A percentile compares a stretch with the other conserved stretches of the same genome.
Evolutionary conservation across 35 echinoderm and acorn worm species (phyloP).

Genomic region (Apostichopus californicus): DNA sequence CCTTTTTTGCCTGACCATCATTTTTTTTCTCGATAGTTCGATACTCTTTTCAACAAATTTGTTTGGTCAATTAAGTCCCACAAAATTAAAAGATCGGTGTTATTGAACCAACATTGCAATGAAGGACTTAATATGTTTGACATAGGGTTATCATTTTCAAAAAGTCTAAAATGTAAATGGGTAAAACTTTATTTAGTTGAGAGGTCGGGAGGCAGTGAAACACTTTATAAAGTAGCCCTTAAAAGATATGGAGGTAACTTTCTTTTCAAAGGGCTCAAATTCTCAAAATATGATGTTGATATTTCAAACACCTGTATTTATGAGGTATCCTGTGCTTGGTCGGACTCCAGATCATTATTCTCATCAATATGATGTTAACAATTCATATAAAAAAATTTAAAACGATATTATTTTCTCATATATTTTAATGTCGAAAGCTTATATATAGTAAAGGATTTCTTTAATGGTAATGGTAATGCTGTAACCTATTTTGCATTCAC

Average conservation of each 20-base stretch:
- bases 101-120: background rate
- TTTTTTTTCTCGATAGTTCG: background rate
- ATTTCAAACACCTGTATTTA: background rate
- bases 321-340: background rate
- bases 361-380: background rate
- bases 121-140: background rate
- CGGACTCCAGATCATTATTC: background rate
- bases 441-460: background rate
- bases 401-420: background rate
- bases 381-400: background rate
- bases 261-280: background rate
- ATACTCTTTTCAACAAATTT: background rate
- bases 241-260: background rate
- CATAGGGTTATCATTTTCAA: background rate
- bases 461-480: background rate
- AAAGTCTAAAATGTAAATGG: constrained; percentile 7
- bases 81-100: background rate
- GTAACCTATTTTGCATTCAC: background rate
- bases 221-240: background rate
- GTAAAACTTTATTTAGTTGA: constrained; percentile 8
- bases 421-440: constrained; percentile 1
- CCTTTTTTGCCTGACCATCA: background rate
- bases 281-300: background rate
- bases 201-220: background rate
- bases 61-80: background rate